Percentiles rank a stretch among this genome's conserved stretches.
phyloP scores from a whole-genome alignment of 2,888 invertebrate species.

The Aphidius colemani region DNA sequence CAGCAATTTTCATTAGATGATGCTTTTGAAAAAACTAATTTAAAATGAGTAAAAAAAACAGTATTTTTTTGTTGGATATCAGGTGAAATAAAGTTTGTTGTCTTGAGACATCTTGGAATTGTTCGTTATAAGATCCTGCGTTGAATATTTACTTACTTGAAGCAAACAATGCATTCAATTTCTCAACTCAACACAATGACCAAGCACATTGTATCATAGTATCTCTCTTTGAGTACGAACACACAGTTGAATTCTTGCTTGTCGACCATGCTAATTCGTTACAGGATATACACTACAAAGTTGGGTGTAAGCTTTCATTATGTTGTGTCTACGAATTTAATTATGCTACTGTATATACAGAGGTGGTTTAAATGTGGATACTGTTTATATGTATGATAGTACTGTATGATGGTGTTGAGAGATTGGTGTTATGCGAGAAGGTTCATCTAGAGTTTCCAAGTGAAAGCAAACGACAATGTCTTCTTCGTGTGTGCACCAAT shows the following conservation, averaged over 20 bases:
- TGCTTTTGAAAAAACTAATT: too few species aligned
- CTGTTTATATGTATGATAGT: background rate
- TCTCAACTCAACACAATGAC: slow-evolving; percentile 7
- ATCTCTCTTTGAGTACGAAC: background rate
- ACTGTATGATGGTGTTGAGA: background rate
- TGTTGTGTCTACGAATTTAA: slow-evolving; percentile 8
- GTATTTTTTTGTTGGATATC: too few species aligned
- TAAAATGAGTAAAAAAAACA: too few species aligned
- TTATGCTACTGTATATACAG: background rate
- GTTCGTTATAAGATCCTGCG: background rate
- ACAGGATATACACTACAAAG: slow-evolving; percentile 1
- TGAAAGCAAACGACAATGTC: slow-evolving; percentile 11
- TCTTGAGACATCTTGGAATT: too few species aligned
- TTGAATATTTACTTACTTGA: background rate
- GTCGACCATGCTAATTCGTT: slow-evolving; percentile 14
- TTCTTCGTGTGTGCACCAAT: background rate
- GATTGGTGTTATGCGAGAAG: slow-evolving; percentile 4
- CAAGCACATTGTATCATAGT: background rate
- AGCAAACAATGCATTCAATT: slow-evolving; percentile 14
- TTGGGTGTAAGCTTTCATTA: slow-evolving; percentile 17
- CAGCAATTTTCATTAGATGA: too few species aligned
- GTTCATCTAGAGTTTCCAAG: slow-evolving; percentile 9
- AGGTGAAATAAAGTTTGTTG: too few species aligned
- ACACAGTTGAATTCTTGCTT: slow-evolving; percentile 10
- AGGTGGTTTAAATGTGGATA: background rate